phyloP scores from a whole-genome alignment of 1,140 invertebrate genomes.

The Caenorhabditis briggsae region DNA sequence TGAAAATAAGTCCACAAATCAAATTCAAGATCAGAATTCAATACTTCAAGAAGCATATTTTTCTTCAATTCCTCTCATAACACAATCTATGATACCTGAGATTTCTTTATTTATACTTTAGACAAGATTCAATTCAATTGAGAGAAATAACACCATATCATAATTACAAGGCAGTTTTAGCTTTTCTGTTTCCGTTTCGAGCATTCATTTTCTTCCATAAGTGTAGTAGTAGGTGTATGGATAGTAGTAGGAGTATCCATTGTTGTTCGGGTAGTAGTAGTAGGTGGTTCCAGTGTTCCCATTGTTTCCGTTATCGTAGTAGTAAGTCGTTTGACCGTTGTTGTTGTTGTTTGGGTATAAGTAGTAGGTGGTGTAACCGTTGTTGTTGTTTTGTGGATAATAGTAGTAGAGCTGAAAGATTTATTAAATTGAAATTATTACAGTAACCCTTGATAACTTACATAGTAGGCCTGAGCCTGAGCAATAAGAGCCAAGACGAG shows the following conservation, averaged over 20 bases:
- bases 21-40: too few relatives aligned
- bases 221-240: slow-evolving; percentile 34
- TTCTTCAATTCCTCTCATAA: too few relatives aligned
- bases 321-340: slow-evolving; percentile 24
- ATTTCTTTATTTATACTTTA: too few relatives aligned
- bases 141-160: too few relatives aligned
- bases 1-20: too few relatives aligned
- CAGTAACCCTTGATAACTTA: slow-evolving; percentile 5
- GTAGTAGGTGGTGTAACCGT: slow-evolving; percentile 55
- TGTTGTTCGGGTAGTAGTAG: slow-evolving; percentile 52
- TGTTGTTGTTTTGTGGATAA: slow-evolving; percentile 57
- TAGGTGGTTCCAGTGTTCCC: slow-evolving; percentile 54
- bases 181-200: background rate
- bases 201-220: slow-evolving; percentile 24
- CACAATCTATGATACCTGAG: too few relatives aligned
- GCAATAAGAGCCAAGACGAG: slow-evolving; percentile 41
- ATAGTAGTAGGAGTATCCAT: slow-evolving; percentile 44
- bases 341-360: slow-evolving; percentile 55
- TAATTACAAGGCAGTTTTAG: background rate
- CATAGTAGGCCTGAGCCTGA: slow-evolving; percentile 40
- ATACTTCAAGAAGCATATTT: too few relatives aligned
- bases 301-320: slow-evolving; percentile 24
- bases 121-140: too few relatives aligned
- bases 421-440: too few relatives aligned
- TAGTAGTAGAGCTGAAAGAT: slow-evolving; percentile 58